phyloP scores from a whole-genome alignment of 2,888 invertebrate species.

The Seira musarum region DNA sequence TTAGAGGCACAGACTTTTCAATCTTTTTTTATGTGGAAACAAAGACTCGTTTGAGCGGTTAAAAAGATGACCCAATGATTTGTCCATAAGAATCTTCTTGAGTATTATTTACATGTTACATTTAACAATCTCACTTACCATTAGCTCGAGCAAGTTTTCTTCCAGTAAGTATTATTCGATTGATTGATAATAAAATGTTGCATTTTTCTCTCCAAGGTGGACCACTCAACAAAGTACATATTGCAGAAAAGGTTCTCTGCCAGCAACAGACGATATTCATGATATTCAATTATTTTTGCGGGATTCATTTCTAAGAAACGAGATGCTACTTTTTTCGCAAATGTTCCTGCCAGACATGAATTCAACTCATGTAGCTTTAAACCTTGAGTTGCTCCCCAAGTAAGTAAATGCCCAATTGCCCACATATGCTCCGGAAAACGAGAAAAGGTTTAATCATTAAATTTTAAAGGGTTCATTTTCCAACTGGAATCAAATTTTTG shows the following conservation, averaged over 20 bases:
- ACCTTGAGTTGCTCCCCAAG: too few relatives aligned
- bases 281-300: conserved; percentile 24
- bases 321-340: conserved; percentile 44
- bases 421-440: too few relatives aligned
- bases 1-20: conserved; percentile 43
- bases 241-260: neutral
- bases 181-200: conserved; percentile 13
- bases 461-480: too few relatives aligned
- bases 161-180: conserved; percentile 19
- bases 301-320: conserved; percentile 46
- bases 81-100: neutral
- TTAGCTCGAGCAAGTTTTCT: neutral
- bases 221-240: conserved; percentile 22
- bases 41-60: conserved; percentile 59
- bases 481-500: too few relatives aligned
- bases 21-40: conserved; percentile 43
- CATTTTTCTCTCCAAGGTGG: conserved; percentile 51
- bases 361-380: too few relatives aligned
- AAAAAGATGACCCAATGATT: conserved; percentile 23
- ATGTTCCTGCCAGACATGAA: neutral
- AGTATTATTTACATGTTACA: conserved; percentile 2
- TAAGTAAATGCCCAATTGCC: too few relatives aligned
- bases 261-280: conserved; percentile 28
- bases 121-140: neutral
- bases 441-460: too few relatives aligned